phyloP scores from a whole-genome alignment of 2,888 invertebrate genomes.

The Labia minor region DNA sequence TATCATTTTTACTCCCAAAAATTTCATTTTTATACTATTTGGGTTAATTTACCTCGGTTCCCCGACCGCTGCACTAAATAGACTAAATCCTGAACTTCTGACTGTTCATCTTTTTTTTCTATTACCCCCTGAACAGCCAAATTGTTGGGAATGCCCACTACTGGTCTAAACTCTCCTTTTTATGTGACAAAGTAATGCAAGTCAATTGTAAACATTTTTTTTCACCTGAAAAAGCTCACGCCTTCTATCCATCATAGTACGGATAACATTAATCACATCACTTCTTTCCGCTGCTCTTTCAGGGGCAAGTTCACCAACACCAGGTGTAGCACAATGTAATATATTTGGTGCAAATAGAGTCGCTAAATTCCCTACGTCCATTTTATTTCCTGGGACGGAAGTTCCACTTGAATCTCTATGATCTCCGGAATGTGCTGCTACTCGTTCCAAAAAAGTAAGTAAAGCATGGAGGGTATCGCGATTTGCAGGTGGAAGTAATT shows the following conservation, averaged over 20 bases:
- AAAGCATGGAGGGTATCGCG: constrained; percentile 79
- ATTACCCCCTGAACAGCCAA: too few species aligned
- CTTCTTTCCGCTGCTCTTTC: constrained; percentile 65
- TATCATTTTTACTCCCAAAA: too few species aligned
- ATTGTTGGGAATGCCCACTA: too few species aligned
- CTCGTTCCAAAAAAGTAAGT: constrained; percentile 67
- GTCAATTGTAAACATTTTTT: too few species aligned
- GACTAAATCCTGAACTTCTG: too few species aligned
- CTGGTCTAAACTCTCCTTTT: too few species aligned
- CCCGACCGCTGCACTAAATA: too few species aligned
- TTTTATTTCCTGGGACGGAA: constrained; percentile 65
- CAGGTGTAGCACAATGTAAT: constrained; percentile 63
- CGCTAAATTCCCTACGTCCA: constrained; percentile 86
- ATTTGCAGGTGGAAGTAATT: constrained; percentile 75
- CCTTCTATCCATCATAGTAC: constrained; percentile 62
- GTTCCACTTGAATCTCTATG: constrained; percentile 41
- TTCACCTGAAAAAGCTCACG: constrained; percentile 56
- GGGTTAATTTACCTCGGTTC: too few species aligned
- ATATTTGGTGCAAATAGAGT: constrained; percentile 91
- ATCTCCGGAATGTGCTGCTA: constrained; percentile 63
- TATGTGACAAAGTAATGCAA: too few species aligned
- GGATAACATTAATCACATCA: constrained; percentile 82
- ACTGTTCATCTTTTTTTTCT: too few species aligned
- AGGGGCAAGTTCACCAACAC: constrained; percentile 39
- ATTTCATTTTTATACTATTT: too few species aligned